Percentiles rank a stretch among this genome's conserved stretches.
These are phyloP conservation scores for Wasmannia auropunctata DNA, from an alignment of 1,140 invertebrate species.

Conservation along the genomic window DNA sequence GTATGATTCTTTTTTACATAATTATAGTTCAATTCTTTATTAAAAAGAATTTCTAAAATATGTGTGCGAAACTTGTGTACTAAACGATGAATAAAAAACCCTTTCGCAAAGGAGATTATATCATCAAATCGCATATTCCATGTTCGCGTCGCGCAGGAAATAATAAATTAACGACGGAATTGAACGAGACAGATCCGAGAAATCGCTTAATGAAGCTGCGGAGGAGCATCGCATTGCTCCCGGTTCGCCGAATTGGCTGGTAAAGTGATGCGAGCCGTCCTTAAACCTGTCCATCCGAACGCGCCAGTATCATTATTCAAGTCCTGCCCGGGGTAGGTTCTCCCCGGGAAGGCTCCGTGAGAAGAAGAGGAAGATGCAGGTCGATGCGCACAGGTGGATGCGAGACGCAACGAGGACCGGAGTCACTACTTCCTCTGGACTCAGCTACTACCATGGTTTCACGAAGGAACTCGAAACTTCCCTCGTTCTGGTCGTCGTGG, in stretches of 20 bases:
- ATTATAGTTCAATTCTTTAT: not conserved
- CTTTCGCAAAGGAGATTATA: not conserved
- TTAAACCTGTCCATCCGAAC: constrained; percentile 63
- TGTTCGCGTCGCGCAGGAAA: constrained; percentile 15
- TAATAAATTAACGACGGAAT: constrained; percentile 68
- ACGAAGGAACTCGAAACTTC: constrained; percentile 64
- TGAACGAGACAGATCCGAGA: constrained; percentile 34
- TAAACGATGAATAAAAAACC: too few relatives aligned
- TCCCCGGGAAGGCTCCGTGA: constrained; percentile 7
- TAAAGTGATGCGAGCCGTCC: constrained; percentile 55
- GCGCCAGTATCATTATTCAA: constrained; percentile 69
- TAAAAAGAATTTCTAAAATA: not conserved
- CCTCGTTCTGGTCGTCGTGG: constrained; percentile 57
- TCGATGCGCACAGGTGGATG: not conserved
- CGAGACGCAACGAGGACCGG: constrained; percentile 49
- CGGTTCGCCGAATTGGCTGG: constrained; percentile 64
- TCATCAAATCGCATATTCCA: not conserved
- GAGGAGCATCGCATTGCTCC: constrained; percentile 27
- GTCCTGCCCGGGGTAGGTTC: constrained; percentile 24
- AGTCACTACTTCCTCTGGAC: constrained; percentile 16
- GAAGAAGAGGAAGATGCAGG: constrained; percentile 28
- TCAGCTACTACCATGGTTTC: constrained; percentile 54
- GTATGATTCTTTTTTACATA: not conserved
- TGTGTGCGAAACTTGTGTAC: too few relatives aligned
- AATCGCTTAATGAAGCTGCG: constrained; percentile 64